phyloP scores from a whole-genome alignment of 2,888 invertebrate genomes.

The Rotaria macrura region DNA sequence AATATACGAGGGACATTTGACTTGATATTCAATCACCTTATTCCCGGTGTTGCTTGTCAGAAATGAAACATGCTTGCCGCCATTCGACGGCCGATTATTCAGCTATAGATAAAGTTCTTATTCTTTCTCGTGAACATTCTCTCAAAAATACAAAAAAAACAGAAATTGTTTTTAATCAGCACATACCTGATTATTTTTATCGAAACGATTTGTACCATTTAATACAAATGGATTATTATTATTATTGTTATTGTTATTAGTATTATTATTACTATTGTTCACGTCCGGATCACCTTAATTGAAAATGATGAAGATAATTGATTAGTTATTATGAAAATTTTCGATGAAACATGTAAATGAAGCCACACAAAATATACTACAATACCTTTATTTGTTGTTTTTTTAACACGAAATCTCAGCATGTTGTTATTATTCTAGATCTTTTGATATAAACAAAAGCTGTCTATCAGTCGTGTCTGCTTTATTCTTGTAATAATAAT shows the following conservation, averaged over 20 bases:
- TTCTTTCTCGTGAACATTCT: neutral
- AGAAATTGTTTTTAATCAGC: neutral
- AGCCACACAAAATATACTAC: neutral
- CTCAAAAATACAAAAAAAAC: neutral
- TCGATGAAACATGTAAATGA: neutral
- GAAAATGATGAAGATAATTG: neutral
- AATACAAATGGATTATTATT: neutral
- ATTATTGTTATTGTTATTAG: neutral
- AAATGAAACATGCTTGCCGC: conserved; percentile 4
- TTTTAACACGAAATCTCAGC: neutral
- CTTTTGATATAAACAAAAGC: neutral
- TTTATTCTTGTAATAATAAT: neutral
- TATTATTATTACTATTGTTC: neutral
- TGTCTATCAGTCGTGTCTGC: neutral
- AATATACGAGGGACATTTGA: neutral
- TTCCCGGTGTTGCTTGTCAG: neutral
- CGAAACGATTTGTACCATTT: neutral
- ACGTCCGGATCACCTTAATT: neutral
- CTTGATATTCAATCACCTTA: neutral
- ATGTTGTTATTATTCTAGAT: neutral
- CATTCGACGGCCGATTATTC: neutral
- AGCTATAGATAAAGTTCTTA: neutral
- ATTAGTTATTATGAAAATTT: neutral
- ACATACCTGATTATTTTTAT: neutral
- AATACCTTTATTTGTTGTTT: neutral